phyloP scores from a whole-genome alignment of 2,888 invertebrate genomes.

The Plutella xylostella region DNA sequence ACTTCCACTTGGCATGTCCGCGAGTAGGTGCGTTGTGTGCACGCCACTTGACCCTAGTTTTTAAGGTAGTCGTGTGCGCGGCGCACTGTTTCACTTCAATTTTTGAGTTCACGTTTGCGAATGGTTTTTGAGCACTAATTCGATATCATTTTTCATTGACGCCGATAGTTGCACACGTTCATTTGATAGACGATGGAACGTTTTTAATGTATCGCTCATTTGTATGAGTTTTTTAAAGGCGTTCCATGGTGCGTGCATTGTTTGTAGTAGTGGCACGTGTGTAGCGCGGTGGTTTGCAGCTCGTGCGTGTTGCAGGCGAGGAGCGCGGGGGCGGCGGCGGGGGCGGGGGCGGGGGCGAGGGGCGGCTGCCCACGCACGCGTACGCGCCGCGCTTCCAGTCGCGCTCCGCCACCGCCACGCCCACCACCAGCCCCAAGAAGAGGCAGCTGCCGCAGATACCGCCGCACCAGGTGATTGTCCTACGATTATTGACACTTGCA shows the following conservation, averaged over 20 bases:
- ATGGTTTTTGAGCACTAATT: no score
- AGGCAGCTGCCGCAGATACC: conserved; percentile 97
- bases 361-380: conserved; percentile 67
- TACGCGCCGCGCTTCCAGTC: conserved; percentile 81
- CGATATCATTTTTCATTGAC: no score
- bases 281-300: not conserved
- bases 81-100: conserved; percentile 16
- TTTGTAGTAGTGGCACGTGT: not conserved
- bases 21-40: conserved; percentile 22
- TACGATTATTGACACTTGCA: no score
- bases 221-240: not conserved
- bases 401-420: conserved; percentile 91
- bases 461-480: conserved; percentile 76
- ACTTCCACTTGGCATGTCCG: conserved; percentile 34
- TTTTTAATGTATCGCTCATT: not conserved
- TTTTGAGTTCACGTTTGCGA: no score
- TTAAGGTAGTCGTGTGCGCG: conserved; percentile 20
- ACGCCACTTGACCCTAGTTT: conserved; percentile 6
- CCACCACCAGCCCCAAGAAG: conserved; percentile 95
- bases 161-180: no score
- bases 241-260: not conserved
- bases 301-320: conserved; percentile 32
- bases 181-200: not conserved
- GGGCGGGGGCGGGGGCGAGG: conserved; percentile 23
- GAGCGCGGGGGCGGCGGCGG: conserved; percentile 28